Conservation (phyloP, 64 coral and sea anemone genomes). For the Orbicella faveolata region DNA sequence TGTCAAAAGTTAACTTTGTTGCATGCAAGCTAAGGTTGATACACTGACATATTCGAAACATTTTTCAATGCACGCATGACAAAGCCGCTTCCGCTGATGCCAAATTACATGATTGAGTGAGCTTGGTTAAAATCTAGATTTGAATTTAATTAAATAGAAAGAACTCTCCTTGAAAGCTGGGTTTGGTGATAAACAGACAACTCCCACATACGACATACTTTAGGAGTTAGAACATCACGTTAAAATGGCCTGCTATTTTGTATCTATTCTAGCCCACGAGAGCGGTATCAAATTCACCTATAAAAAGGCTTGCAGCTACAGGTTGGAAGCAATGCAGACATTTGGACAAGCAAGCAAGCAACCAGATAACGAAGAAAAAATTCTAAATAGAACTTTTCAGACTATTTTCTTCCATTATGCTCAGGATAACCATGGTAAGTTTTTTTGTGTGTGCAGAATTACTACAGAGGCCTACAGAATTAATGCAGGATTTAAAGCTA, state of each 20-base stretch:
- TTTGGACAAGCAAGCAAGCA: not conserved
- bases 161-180: too few relatives aligned
- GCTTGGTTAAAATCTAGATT: not conserved
- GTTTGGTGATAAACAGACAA: not conserved
- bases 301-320: slow-evolving; percentile 5
- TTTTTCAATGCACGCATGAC: not conserved
- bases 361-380: not conserved
- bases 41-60: not conserved
- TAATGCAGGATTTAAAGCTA: not conserved
- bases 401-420: not conserved
- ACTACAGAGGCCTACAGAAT: not conserved
- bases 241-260: not conserved
- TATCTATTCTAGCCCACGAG: not conserved
- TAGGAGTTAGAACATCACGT: not conserved
- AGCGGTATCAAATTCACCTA: not conserved
- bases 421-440: slow-evolving; percentile 3
- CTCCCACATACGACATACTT: not conserved
- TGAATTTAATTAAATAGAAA: too few relatives aligned
- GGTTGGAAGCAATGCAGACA: not conserved
- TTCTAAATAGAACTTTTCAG: not conserved
- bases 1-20: not conserved
- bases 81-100: not conserved
- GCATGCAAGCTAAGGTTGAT: not conserved
- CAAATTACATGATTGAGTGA: not conserved
- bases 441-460: not conserved